Evolutionary conservation across 1,140 invertebrate species (phyloP), one percentile per base, ranked within the genome.

Genomic region (Drosophila triauraria): DNA sequence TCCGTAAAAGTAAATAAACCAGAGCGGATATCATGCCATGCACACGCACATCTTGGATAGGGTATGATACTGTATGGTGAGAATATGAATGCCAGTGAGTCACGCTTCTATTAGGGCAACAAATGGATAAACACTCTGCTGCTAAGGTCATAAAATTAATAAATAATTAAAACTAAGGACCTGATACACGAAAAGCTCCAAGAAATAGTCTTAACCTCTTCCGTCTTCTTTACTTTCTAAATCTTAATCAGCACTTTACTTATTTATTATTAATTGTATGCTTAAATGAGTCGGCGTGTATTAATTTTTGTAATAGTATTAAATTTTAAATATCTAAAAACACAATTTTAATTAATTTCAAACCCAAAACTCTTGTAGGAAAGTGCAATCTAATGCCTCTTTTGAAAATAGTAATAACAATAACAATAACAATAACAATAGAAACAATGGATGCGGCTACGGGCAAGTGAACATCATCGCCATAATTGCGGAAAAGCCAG

Each of bases 1-100:
- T 64, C 38, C 60, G 72, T 72, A 62, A 81, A 81, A 81, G 57
- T 62, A 67, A 82, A 83, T 83, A 83, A 83, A 64, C 64, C 23
- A 42, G 59, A 59, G 50, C 61, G 79, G 65, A 82, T 74, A 65
- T 78, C 58, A 46, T 60, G 74, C 65, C 57, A 81, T 51, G 53
- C 46, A 53, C 44, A 61, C 40, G 60, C 48, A 64, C 54, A 54
- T 7, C 13, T 30, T 17, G 46, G 30, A 17, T 68, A n/a, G 47
- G 17, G 43, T 17, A 38, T 54, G n/a, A 46, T 67, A 53, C 53
- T 30, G n/a, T 4, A n/a, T 53, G 48, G 13, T 17, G 9, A 6
- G 32, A 42, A 64, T 38, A 54, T 46, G 35, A 78, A 75, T 74
- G 47, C 23, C 7, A 42, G 32, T 83, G 80, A 83, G 43, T 83